Base-by-base conservation (phyloP, 2,888 invertebrate species). In the Ditylenchus weischeri region DNA sequence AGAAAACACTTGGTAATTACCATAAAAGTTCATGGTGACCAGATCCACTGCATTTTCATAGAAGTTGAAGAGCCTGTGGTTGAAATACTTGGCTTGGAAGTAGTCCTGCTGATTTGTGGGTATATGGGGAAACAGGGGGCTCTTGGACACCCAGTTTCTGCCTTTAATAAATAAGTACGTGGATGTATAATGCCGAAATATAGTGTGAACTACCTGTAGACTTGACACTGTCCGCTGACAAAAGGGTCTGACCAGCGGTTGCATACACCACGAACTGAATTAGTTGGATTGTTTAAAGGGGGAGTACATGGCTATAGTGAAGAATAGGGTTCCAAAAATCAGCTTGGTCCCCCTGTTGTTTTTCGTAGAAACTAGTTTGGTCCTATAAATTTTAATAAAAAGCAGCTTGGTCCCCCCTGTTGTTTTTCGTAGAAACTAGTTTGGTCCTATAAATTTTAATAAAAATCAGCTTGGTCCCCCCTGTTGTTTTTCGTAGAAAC, bases 111-210 rank as follows among this genome's bases (percentile, higher is more conserved):
- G 58, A 47, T 50, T 19, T 19, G n/a, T 58, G 15, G 70, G 70
- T 29, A 62, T 54, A n/a, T 60, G 35, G n/a, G 70, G 72, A 48
- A 72, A 70, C 62, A 70, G 58, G 6, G 70, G 57, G 38, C 19
- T 49, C 23, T 72, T 72, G 13, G 70, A 60, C 19, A 70, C 66
- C 63, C 72, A 71, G 57, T 70, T 67, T 18, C 70, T 47, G 29
- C 71, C 70, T 68, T 50, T 38, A 67, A 70, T 11, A 35, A 13
- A n/a, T 47, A 62, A 65, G 18, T 50, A 3, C 64, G 3, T 43
- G 18, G 21, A 62, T 62, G 15, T 51, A 62, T 19, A 47, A n/a
- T n/a, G n/a, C 3, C 10, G 51, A 23, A 11, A n/a, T 50, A 3
- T 23, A 13, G 15, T 0, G 5, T 29, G 29, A 5, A 2, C 50